Evolutionary conservation across 2,113 vertebrate genomes (phyloP), one percentile per base, ranked within the genome.

Genomic region (Gracilinanus agilis): DNA sequence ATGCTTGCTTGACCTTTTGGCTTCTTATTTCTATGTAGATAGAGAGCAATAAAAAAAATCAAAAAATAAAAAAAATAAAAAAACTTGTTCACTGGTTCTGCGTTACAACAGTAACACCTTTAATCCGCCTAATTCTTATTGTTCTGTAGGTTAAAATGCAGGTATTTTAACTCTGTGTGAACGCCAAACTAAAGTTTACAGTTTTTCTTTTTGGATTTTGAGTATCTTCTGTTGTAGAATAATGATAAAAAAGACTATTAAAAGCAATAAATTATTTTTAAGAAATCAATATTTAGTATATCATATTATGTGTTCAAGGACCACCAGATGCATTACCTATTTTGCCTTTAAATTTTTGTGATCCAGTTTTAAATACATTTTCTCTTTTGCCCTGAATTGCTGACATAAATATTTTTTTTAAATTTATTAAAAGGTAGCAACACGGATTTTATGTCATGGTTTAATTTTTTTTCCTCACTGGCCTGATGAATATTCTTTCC

Each of bases 261-360:
- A 99, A 99, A 99, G 99, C 99, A 99, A 99, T 99, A 99, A 99
- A 99, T 99, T 99, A 99, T 99, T 99, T 99, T 99, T 99, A 99
- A 99, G 98, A 99, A 99, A 99, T 99, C 99, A 98, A 98, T 98
- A 99, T 99, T 99, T 99, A 99, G 99, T 99, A 99, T 98, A 99
- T 99, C 98, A 98, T 99, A 99, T 99, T 99, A 99, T 99, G 99
- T 99, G 99, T 99, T 99, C 99, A 99, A 99, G 99, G 99, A 99
- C 98, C 98, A 99, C 98, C 98, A 99, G 99, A 99, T 98, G 98
- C 98, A 98, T 99, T 99, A 99, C 99, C 99, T 99, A 99, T 99
- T 98, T 99, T 99, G 98, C 99, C 99, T 98, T 98, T 98, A 97
- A 97, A 98, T 98, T 98, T 98, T 97, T 98, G 98, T 99, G 96